phyloP scores from a whole-genome alignment of 2,113 vertebrate genomes.

The Phrynocephalus versicolor region DNA sequence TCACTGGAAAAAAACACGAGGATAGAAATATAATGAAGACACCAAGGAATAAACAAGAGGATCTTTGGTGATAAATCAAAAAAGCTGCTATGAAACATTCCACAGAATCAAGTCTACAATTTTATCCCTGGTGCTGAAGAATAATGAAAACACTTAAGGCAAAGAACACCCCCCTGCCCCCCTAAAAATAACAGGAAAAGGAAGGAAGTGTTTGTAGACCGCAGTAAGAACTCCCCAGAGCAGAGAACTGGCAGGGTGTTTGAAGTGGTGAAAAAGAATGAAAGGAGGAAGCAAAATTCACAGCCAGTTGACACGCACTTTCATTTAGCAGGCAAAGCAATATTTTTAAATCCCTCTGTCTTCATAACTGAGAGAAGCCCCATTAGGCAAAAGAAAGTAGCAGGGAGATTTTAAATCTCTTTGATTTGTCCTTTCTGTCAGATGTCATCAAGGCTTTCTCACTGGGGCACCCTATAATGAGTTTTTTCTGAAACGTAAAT shows the following conservation, averaged over 20 bases:
- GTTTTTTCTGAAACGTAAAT: conserved; percentile 24
- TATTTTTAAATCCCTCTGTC: neutral
- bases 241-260: neutral
- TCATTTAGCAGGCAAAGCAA: neutral
- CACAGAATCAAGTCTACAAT: neutral
- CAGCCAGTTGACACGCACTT: neutral
- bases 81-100: neutral
- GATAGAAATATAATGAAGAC: too few relatives aligned
- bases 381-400: neutral
- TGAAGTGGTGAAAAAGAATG: conserved; percentile 12
- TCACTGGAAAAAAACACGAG: too few relatives aligned
- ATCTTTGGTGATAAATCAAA: neutral
- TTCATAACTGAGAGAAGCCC: neutral
- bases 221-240: neutral
- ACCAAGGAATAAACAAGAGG: neutral
- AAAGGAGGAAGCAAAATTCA: neutral
- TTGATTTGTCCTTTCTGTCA: neutral
- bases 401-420: neutral
- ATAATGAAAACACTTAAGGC: neutral
- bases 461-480: neutral
- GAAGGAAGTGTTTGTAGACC: neutral
- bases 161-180: neutral
- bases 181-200: too few relatives aligned
- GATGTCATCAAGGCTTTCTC: neutral
- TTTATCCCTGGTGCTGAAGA: neutral